phyloP scores from a whole-genome alignment of 2,113 vertebrate species.

The Narcine bancroftii region DNA sequence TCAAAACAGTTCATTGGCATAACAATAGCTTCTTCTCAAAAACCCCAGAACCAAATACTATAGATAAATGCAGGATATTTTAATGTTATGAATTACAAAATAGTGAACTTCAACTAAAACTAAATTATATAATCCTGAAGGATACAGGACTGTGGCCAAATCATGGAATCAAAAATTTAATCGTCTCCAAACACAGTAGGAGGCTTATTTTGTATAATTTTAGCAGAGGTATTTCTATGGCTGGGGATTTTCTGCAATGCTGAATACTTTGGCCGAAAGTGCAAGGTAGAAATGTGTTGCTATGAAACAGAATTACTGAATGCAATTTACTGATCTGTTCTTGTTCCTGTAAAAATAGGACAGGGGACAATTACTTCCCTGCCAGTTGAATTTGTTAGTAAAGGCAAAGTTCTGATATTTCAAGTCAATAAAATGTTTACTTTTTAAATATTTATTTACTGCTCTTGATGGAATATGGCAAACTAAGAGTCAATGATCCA shows the following conservation, averaged over 20 bases:
- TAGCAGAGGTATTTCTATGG: neutral
- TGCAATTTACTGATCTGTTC: neutral
- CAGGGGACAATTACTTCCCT: neutral
- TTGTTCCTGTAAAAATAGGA: neutral
- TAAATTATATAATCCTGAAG: neutral
- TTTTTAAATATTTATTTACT: neutral
- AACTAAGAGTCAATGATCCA: neutral
- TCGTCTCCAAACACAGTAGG: neutral
- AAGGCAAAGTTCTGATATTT: neutral
- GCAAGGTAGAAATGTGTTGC: neutral
- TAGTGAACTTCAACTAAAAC: neutral
- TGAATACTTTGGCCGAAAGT: neutral
- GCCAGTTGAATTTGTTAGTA: neutral
- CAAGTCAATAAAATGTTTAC: neutral
- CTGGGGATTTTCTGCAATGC: no score
- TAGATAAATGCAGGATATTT: neutral
- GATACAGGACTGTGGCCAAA: neutral
- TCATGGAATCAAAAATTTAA: neutral
- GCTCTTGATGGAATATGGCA: neutral
- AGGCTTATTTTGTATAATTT: neutral
- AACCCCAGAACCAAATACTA: neutral
- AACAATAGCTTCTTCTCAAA: neutral
- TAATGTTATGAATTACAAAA: neutral
- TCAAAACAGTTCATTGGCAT: neutral
- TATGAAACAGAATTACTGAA: conserved; percentile 11